Evolutionary conservation across 2,797 vertebrate genomes (phyloP), one percentile per base, ranked within the genome.

Genomic region (Smutsia gigantea): DNA sequence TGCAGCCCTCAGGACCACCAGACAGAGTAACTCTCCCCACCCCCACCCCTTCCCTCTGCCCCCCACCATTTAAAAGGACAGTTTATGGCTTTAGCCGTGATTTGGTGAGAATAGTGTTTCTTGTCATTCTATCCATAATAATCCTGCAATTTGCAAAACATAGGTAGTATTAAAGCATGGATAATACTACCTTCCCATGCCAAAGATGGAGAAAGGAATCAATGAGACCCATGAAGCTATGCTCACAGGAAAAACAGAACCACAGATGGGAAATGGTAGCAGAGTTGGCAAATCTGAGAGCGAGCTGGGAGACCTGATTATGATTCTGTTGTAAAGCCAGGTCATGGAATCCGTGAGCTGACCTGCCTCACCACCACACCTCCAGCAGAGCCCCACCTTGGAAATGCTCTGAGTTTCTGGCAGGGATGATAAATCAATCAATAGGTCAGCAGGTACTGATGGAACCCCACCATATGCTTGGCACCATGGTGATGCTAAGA

Each of bases 191-290:
- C 96, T 98, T 97, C 91, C 63, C 74, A 1, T 97, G 97, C 97
- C 98, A 97, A 97, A 97, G 97, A 97, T 75, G 95, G 74, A 95
- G 97, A 98, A 95, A 93, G 96, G 95, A 96, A 98, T 98, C 98
- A 98, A 98, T 98, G 96, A 92, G 95, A 96, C 93, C 96, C 97
- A 97, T 98, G 98, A 98, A 98, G 97, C 93, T 78, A 85, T 97
- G 98, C 96, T 97, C 49, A 0, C 66, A 96, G 97, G 97, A 92
- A 97, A 97, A 97, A 88, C 63, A 89, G 94, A 90, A 98, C 94
- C 96, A 97, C 97, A 97, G 94, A 51, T 31, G 64, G 97, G 96
- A 96, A 97, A 91, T 66, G 55, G 89, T 53, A 84, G 31, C 1
- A 94, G 97, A 97, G 96, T 74, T 66, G 93, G 97, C 97, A 97